Evolutionary conservation across 2,888 invertebrate species (phyloP), one percentile per base, ranked within the genome.

Genomic region (Microctonus aethiopoides): DNA sequence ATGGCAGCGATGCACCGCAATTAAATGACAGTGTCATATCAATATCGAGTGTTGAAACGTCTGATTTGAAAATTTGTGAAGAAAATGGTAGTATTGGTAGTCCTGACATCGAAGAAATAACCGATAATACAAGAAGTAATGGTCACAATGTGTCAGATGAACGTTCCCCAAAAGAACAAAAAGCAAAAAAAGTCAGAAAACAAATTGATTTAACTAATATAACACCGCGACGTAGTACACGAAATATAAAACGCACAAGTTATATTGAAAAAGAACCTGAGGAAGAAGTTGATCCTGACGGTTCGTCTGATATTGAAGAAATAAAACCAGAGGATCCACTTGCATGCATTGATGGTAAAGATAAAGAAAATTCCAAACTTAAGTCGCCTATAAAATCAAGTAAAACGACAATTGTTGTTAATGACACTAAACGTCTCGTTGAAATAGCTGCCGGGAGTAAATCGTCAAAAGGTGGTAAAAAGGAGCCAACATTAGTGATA

Each of bases 401-500:
- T 66, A 88, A 87, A 77, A 88, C 87, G 22, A 89, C 90, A 1
- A 91, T 93, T 73, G 91, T 92, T 57, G 91, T 93, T 0, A 93
- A 91, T 83, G 92, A 93, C 79, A 92, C 93, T 1, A 93, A 92
- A 83, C 88, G 90, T 67, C 86, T 92, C 73, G 91, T 91, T 1
- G 92, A 92, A 83, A 91, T 93, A 77, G 92, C 93, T 10, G 89
- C 91, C 13, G 92, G 91, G 78, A 89, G 89, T 51, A 88, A 88
- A 76, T 80, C 80, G 1, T 84, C 84, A 5, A 87, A 87, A 57
- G 86, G 88, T 61, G 89, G 89, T 61, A 91, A 92, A 82, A 92
- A 94, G 79, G 91, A 94, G 84, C 92, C 93, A 0, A 93, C 93
- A 7, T 87, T 94, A 75, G 93, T 94, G 36, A 93, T 94, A 62